phyloP scores from a whole-genome alignment of 1,140 invertebrate species.

The Aleiodes sp. region DNA sequence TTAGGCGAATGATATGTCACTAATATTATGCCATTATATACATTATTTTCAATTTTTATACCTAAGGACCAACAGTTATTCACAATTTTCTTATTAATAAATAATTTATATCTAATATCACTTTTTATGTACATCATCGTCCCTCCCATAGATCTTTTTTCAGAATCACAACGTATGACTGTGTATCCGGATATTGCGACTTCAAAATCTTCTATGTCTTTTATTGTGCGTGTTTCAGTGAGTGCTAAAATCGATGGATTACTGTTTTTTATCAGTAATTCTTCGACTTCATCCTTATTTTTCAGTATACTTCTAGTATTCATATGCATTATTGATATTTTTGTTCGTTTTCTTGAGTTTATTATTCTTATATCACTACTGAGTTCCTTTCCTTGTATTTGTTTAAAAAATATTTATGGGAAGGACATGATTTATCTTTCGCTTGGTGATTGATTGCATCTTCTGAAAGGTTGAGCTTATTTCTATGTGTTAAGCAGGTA shows the following conservation, averaged over 20 bases:
- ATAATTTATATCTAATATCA: neutral
- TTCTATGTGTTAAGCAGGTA: too few relatives aligned
- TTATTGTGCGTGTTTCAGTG: neutral
- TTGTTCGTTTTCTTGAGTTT: too few relatives aligned
- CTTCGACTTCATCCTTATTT: neutral
- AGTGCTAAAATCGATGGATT: neutral
- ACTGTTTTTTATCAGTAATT: neutral
- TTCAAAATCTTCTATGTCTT: slow-evolving; percentile 14
- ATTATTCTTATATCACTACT: too few relatives aligned
- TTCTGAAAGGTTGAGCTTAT: too few relatives aligned
- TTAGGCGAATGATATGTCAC: slow-evolving; percentile 30
- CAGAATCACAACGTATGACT: neutral
- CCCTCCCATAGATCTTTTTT: slow-evolving; percentile 13
- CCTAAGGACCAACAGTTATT: slow-evolving; percentile 16
- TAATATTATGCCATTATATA: neutral
- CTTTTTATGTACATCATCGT: slow-evolving; percentile 5
- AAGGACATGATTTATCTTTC: too few relatives aligned
- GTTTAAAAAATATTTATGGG: too few relatives aligned
- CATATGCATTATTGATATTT: too few relatives aligned
- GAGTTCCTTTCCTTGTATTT: too few relatives aligned
- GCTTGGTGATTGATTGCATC: too few relatives aligned
- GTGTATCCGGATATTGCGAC: neutral
- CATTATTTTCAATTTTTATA: slow-evolving; percentile 10
- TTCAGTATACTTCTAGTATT: neutral
- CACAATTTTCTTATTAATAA: neutral